Percentiles rank a stretch among this genome's conserved stretches.
These are phyloP conservation scores for Drosophila dives DNA, from an alignment of 2,888 invertebrate species.

Conservation along the genomic window DNA sequence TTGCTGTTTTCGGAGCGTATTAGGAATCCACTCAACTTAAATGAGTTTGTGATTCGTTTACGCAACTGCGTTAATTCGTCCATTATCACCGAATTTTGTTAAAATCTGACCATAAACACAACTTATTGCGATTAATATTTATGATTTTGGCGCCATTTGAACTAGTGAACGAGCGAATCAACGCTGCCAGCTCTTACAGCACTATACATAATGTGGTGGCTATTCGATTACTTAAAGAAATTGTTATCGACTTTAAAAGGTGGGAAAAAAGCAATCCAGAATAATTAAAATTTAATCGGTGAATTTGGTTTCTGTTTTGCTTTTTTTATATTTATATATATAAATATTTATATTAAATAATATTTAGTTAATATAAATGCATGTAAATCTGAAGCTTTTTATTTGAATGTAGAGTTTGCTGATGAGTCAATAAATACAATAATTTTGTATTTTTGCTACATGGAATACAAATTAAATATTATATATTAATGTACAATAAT, in stretches of 20 bases:
- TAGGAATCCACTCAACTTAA: slow-evolving; percentile 91
- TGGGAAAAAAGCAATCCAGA: neutral
- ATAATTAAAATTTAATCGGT: neutral
- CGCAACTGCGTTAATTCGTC: slow-evolving; percentile 84
- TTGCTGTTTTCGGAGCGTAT: slow-evolving; percentile 90
- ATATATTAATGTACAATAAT: neutral
- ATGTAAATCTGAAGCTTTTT: neutral
- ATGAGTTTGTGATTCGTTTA: slow-evolving; percentile 88
- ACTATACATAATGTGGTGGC: slow-evolving; percentile 18
- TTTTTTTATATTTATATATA: neutral
- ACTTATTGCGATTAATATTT: slow-evolving; percentile 37
- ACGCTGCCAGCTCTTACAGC: neutral
- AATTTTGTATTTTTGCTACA: neutral
- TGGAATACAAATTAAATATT: neutral
- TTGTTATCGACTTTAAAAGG: neutral
- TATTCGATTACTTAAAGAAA: neutral
- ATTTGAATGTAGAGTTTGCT: neutral
- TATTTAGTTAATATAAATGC: neutral
- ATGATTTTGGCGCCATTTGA: slow-evolving; percentile 47
- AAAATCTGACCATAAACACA: slow-evolving; percentile 8
- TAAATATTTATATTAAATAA: neutral
- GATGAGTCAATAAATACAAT: neutral
- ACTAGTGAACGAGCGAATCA: slow-evolving; percentile 26
- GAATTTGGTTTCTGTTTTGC: neutral
- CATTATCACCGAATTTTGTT: slow-evolving; percentile 45